Evolutionary conservation across 1,140 invertebrate genomes (phyloP), one percentile per base, ranked within the genome.

Genomic region (Drosophila erecta): DNA sequence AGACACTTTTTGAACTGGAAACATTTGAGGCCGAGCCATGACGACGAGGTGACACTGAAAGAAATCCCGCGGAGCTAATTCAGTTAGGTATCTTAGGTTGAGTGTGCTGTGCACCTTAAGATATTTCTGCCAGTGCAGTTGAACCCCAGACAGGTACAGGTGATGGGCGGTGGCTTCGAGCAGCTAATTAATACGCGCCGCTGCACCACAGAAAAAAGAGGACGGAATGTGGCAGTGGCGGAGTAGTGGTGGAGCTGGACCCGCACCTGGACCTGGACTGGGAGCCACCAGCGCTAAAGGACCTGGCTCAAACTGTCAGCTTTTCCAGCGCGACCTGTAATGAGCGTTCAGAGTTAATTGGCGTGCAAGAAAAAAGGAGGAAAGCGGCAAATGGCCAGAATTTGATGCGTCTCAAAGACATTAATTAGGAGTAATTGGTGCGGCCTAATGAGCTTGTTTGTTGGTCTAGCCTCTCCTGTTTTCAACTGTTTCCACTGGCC

Each of bases 321-420:
- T 75, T 50, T 47, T 38, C 59, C 62, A 59, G 46, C 56, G 40
- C 60, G 62, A 64, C 64, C 81, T 79, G 81, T 87, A 86, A 86
- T 86, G 83, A 86, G 81, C 81, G 81, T 87, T 86, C 75, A 71
- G 81, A 86, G 84, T 86, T 86, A 86, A 86, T 86, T 86, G 81
- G 75, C 81, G 79, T 87, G 79, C 77, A 81, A 79, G 79, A 4
- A 35, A 61, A 78, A 67, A 69, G 49, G 20, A 56, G 49, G 27
- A 78, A 72, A 69, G 49, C 14, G 51, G 49, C 8, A 30, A 30
- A 30, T 30, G 30, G 30, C 30, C 30, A 30, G 30, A 86, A 83
- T 86, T 83, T 83, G 70, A 81, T 81, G 75, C 75, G 55, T 71
- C 70, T 79, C 58, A 72, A 78, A 70, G 64, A 65, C 81, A 85